A percentile compares a stretch with the other conserved stretches of the same genome.
Evolutionary conservation across 1,140 invertebrate species (phyloP).

Genomic region (Helicoverpa armigera): DNA sequence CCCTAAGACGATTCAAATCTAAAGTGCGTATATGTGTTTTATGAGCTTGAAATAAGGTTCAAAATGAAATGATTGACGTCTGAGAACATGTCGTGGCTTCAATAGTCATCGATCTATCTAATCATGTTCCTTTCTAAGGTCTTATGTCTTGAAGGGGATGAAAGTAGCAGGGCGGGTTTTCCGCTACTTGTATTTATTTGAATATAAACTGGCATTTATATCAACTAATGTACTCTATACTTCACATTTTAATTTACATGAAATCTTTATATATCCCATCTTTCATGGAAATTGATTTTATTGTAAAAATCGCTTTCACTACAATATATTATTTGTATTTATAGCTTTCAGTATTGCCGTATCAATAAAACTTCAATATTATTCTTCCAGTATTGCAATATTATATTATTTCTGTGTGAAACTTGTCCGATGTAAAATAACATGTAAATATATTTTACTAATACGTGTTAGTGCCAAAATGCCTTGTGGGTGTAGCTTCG

Average conservation of each 20-base stretch:
- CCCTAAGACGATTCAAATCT: neutral
- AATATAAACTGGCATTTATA: too few relatives aligned
- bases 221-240: neutral
- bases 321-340: neutral
- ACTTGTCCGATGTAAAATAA: neutral
- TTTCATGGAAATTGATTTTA: neutral
- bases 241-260: neutral
- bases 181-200: too few relatives aligned
- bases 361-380: neutral
- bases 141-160: neutral
- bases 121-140: neutral
- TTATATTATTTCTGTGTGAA: neutral
- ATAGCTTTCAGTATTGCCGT: neutral
- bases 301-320: neutral
- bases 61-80: neutral
- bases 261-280: too few relatives aligned
- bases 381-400: constrained; percentile 5
- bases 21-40: neutral
- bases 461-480: constrained; percentile 31
- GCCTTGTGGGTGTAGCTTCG: constrained; percentile 17
- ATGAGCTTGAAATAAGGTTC: constrained; percentile 2
- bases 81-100: neutral
- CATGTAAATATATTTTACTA: constrained; percentile 26
- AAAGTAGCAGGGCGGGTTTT: neutral
- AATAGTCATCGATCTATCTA: neutral